Percentiles rank a stretch among this genome's conserved stretches.
These are phyloP conservation scores for Pampusana beccarii DNA, from an alignment of 2,113 vertebrate genomes.

Conservation along the genomic window DNA sequence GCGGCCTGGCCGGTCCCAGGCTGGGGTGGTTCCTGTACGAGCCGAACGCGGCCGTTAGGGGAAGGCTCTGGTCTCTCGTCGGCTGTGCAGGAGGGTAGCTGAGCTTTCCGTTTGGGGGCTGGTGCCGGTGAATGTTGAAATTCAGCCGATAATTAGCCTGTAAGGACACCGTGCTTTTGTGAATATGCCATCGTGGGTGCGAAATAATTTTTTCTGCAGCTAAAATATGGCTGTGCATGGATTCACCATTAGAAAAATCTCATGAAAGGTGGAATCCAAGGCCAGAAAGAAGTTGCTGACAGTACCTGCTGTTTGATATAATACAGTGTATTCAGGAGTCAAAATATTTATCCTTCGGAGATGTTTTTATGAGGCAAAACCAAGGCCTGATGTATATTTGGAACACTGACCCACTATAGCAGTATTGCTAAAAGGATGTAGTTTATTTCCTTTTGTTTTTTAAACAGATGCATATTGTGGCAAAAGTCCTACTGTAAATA, in stretches of 20 bases:
- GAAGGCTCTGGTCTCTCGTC: no score
- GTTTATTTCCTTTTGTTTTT: neutral
- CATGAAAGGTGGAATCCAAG: neutral
- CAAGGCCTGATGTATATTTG: neutral
- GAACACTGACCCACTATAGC: neutral
- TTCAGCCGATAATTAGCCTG: neutral
- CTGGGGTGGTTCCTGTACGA: neutral
- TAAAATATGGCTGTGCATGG: neutral
- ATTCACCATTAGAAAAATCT: neutral
- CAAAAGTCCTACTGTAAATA: neutral
- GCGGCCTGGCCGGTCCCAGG: neutral
- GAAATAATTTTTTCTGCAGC: neutral
- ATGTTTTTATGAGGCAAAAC: neutral
- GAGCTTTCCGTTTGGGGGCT: no score
- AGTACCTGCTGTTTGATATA: neutral
- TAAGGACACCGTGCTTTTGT: rapidly evolving
- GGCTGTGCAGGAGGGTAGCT: no score
- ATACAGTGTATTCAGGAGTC: neutral
- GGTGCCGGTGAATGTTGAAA: neutral
- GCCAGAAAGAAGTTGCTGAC: neutral
- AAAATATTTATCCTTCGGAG: neutral
- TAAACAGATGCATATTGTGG: neutral
- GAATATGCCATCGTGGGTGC: rapidly evolving
- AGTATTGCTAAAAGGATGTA: neutral
- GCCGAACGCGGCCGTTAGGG: neutral